Base-by-base conservation (phyloP, 2,797 vertebrate species). In the Leuciscus waleckii region DNA sequence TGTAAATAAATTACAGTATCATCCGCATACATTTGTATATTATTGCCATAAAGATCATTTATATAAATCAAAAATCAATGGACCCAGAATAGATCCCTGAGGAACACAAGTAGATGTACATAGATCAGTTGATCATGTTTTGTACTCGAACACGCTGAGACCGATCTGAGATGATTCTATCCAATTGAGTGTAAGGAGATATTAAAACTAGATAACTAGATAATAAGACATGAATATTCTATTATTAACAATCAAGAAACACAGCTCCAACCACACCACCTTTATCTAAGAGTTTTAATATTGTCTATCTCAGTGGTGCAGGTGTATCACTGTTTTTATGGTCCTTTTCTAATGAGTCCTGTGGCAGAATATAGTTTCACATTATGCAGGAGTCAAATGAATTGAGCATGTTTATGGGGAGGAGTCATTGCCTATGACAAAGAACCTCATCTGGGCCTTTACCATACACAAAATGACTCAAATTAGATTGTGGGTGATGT, bases 361-460 rank as follows among this genome's bases (percentile, higher is more conserved):
- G 86, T 89, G 89, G 89, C 88, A 87, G 90, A 92, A 92, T 89
- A 93, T 89, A 86, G 85, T 82, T 54, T 85, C 87, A 56, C 89
- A 93, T 94, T 94, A 93, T 68, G 78, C 89, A 16, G 41, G 83
- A 78, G 91, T 88, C 89, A 93, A 93, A 95, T 92, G 92, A 93
- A 92, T 92, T 92, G 88, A 92, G 87, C 85, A 87, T 90, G 90
- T 94, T 95, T 93, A 94, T 94, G 91, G 89, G 86, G 90, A 88
- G 90, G 90, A 91, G 87, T 92, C 93, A 93, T 94, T 94, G 93
- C 90, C 91, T 92, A 92, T 90, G 90, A 89, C 81, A 90, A 54
- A 88, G 90, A 92, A 93, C 92, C 88, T 90, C 93, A 94, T 94
- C 90, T 91, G 88, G 88, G 75, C 68, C 89, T 84, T 80, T 91